A percentile compares a stretch with the other conserved stretches of the same genome.
These are phyloP conservation scores for Lochmaea capreae DNA, from an alignment of 2,888 invertebrate species.

Conservation along the genomic window DNA sequence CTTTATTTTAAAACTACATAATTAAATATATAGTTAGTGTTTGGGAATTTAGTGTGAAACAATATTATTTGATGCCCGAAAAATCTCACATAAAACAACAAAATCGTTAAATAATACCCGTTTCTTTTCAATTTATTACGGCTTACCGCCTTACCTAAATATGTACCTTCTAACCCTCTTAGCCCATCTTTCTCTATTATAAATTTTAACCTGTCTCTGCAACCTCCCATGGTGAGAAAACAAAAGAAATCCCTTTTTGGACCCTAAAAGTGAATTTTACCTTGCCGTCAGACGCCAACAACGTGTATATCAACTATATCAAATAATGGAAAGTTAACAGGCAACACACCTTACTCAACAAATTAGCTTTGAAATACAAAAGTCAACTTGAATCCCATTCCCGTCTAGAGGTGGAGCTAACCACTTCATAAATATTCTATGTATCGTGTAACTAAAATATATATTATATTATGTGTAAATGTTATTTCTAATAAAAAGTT, in stretches of 20 bases:
- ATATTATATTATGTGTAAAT: too few relatives aligned
- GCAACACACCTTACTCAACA: slow-evolving; percentile 28
- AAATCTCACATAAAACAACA: neutral
- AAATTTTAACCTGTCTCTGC: neutral
- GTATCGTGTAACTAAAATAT: neutral
- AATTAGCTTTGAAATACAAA: slow-evolving; percentile 5
- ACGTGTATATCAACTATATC: neutral
- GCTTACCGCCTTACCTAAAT: neutral
- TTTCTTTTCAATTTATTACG: neutral
- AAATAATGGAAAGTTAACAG: slow-evolving; percentile 10
- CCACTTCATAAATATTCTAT: slow-evolving; percentile 2
- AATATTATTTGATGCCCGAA: neutral
- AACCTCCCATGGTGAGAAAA: slow-evolving; percentile 2
- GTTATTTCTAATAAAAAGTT: too few relatives aligned
- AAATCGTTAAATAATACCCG: neutral
- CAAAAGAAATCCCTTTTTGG: slow-evolving; percentile 21
- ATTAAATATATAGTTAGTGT: neutral
- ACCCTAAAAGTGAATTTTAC: slow-evolving; percentile 8
- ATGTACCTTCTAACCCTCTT: slow-evolving; percentile 6
- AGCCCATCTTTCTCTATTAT: neutral
- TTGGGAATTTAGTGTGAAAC: neutral
- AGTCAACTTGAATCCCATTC: slow-evolving; percentile 51
- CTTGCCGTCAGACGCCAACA: slow-evolving; percentile 3
- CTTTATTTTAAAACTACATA: neutral
- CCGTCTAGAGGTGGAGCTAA: slow-evolving; percentile 55